Conservation (phyloP, 2,888 invertebrate species). For the Nymphalis polychloros region DNA sequence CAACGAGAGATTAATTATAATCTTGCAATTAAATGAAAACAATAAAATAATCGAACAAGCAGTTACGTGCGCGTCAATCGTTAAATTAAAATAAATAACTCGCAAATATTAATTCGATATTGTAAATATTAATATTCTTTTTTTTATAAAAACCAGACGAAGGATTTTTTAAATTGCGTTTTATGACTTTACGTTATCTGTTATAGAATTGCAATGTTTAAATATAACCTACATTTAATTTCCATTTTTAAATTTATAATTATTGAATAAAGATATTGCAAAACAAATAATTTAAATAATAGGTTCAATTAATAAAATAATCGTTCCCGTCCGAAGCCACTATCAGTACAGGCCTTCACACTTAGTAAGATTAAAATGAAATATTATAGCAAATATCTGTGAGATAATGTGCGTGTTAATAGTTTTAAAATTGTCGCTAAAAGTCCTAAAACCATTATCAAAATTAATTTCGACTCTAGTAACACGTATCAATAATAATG, state of each 20-base stretch:
- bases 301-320: neutral
- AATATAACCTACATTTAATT: too few relatives aligned
- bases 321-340: neutral
- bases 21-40: neutral
- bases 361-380: neutral
- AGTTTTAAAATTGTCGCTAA: too few relatives aligned
- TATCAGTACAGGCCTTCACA: neutral
- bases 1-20: constrained; percentile 13
- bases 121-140: neutral
- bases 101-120: neutral
- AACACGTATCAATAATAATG: too few relatives aligned
- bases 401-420: neutral
- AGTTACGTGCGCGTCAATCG: constrained; percentile 8
- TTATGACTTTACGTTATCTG: too few relatives aligned
- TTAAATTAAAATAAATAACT: constrained; percentile 9
- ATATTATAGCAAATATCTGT: neutral
- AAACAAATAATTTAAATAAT: neutral
- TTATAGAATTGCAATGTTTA: too few relatives aligned
- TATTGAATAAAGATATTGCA: neutral
- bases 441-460: too few relatives aligned
- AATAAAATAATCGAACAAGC: neutral
- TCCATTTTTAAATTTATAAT: too few relatives aligned
- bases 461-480: too few relatives aligned
- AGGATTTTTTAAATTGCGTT: too few relatives aligned
- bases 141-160: neutral